A percentile compares a stretch with the other conserved stretches of the same genome.
Conservation (phyloP, 2,888 invertebrate genomes). For the Neoitamus cyanurus region DNA sequence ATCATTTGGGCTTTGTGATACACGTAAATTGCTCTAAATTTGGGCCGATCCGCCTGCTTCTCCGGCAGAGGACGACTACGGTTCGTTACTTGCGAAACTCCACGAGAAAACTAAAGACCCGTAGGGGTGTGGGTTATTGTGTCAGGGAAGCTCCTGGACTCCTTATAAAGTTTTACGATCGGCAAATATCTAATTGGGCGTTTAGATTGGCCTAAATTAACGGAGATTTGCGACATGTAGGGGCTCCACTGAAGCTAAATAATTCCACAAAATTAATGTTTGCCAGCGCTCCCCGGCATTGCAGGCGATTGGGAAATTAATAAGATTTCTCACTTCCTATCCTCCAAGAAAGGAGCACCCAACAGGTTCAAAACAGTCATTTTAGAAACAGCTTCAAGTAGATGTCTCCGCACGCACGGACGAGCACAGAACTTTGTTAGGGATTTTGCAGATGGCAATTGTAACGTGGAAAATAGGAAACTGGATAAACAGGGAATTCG, state of each 20-base stretch:
- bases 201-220: conserved; percentile 1
- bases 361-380: not conserved
- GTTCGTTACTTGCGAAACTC: conserved; percentile 12
- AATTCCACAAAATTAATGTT: not conserved
- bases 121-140: not conserved
- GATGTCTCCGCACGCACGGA: not conserved
- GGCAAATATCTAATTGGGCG: conserved; percentile 1
- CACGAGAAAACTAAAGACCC: conserved; percentile 2
- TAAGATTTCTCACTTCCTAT: not conserved
- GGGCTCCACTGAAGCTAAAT: not conserved
- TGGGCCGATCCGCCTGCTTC: not conserved
- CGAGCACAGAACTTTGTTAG: not conserved
- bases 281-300: not conserved
- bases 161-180: conserved; percentile 1
- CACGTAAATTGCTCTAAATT: conserved; percentile 41
- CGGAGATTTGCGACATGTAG: not conserved
- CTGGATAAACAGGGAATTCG: not conserved
- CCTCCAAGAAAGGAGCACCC: not conserved
- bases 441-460: not conserved
- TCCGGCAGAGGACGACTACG: not conserved
- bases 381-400: not conserved
- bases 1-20: conserved; percentile 44
- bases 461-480: not conserved
- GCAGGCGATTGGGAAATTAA: not conserved
- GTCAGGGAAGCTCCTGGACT: not conserved